Evolutionary conservation across 2,797 vertebrate genomes (phyloP), one percentile per base, ranked within the genome.

Genomic region (Sebastes vulpes): DNA sequence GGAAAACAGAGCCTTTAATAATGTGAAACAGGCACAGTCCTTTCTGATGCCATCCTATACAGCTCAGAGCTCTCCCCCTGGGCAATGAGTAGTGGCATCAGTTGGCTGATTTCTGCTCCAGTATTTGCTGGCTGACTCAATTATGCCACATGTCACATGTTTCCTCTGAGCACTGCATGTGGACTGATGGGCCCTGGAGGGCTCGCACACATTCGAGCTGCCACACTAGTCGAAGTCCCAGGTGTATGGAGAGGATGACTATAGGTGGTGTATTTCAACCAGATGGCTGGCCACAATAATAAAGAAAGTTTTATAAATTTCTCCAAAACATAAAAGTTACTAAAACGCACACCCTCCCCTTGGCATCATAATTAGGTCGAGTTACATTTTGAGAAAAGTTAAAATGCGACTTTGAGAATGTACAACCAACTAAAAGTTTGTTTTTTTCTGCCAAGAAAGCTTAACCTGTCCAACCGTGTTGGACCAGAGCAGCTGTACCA

Each of bases 91-190:
- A 53, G 77, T 65, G 64, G 72, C 83, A 81, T 84, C 85, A 76
- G 54, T 86, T 77, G 80, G 68, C 71, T 79, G 82, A 73, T 85
- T 81, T 77, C 79, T 83, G 84, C 72, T 28, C 79, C 75, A 87
- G 77, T 42, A 79, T 87, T 88, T 75, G 61, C 82, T 74, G 85
- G 81, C 90, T 87, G 85, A 94, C 92, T 94, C 86, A 94, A 91
- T 94, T 89, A 92, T 90, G 92, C 85, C 84, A 77, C 89, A 75
- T 84, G 87, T 92, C 88, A 77, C 88, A 87, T 81, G 90, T 81
- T 90, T 89, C 86, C 87, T 82, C 73, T 71, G 72, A 91, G 90
- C 72, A 5, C 85, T 76, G 71, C 78, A 81, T 91, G 91, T 70
- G 82, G 83, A 93, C 88, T 82, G 91, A 89, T 88, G 86, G 86